These are phyloP conservation scores for Noctua fimbriata DNA, from an alignment of 2,888 invertebrate genomes.

Conservation along the genomic window DNA sequence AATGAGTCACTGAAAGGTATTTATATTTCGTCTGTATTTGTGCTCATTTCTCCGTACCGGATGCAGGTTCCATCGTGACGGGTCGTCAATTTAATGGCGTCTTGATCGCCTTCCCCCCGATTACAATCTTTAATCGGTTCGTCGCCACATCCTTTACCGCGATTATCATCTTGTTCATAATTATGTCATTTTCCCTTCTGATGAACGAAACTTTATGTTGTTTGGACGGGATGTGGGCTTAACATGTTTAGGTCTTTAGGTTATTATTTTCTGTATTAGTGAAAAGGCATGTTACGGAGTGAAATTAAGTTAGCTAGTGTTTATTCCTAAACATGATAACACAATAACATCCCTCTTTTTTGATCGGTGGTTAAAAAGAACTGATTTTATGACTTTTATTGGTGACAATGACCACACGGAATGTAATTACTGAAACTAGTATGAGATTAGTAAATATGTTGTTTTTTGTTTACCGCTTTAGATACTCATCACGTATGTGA, in stretches of 20 bases:
- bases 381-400: neutral
- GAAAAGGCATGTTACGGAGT: neutral
- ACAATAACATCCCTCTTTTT: neutral
- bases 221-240: neutral
- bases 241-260: neutral
- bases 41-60: slow-evolving; percentile 5
- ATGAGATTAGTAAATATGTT: neutral
- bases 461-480: neutral
- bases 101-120: slow-evolving; percentile 40
- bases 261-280: neutral
- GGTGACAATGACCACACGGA: neutral
- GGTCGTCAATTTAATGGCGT: slow-evolving; percentile 25
- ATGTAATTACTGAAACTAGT: neutral
- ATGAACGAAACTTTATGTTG: slow-evolving; percentile 5
- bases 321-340: neutral
- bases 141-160: slow-evolving; percentile 54
- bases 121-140: slow-evolving; percentile 47
- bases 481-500: no score
- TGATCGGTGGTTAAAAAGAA: neutral
- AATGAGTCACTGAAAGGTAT: no score
- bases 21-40: neutral
- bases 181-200: slow-evolving; percentile 47
- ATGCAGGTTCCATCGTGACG: slow-evolving; percentile 12
- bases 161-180: slow-evolving; percentile 43
- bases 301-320: neutral